These are phyloP conservation scores for Nebria salina DNA, from an alignment of 2,888 invertebrate species.

Conservation along the genomic window DNA sequence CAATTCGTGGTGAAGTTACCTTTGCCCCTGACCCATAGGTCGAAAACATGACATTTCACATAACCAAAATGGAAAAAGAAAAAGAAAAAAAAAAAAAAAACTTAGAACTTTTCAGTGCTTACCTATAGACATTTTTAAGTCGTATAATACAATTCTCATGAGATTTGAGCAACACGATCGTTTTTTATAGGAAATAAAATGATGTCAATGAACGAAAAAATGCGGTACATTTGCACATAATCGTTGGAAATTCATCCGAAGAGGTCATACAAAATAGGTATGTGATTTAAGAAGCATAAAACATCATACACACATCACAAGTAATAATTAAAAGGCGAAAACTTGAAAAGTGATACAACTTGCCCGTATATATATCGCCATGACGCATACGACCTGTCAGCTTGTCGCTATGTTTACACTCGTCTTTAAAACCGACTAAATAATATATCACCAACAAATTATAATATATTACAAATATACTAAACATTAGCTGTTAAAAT, in stretches of 20 bases:
- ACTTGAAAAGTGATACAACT: background rate
- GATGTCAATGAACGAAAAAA: background rate
- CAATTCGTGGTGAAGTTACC: slow-evolving; percentile 33
- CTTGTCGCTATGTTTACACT: background rate
- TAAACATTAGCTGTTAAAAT: too few relatives aligned
- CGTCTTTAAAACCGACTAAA: background rate
- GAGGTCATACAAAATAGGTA: background rate
- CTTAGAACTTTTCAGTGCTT: slow-evolving; percentile 21
- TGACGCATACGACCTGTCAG: background rate
- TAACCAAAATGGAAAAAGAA: slow-evolving; percentile 24
- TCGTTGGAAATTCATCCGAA: background rate
- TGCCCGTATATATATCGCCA: background rate
- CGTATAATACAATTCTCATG: background rate
- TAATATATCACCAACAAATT: too few relatives aligned
- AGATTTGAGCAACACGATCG: background rate
- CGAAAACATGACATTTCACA: slow-evolving; percentile 32
- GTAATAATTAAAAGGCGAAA: background rate
- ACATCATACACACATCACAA: background rate
- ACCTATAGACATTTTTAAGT: slow-evolving; percentile 41
- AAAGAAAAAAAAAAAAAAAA: background rate
- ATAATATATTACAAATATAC: too few relatives aligned
- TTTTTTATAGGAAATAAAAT: background rate
- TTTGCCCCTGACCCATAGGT: slow-evolving; percentile 42
- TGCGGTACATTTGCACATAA: background rate
- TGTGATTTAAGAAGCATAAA: background rate